These are phyloP conservation scores for Liasis olivaceus DNA, from an alignment of 2,797 vertebrate genomes.

Conservation along the genomic window DNA sequence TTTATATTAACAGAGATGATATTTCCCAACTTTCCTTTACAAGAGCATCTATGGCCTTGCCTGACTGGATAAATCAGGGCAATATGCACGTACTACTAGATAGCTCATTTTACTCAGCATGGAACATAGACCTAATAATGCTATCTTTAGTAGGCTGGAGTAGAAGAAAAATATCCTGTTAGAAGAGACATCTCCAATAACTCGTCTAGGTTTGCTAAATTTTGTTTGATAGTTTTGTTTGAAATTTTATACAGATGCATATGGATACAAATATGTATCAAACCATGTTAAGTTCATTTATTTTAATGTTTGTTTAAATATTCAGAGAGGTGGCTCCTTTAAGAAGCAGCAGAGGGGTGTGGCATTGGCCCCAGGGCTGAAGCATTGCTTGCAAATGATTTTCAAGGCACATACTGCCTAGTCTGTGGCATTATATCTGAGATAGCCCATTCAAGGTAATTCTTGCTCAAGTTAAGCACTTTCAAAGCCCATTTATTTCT, in stretches of 20 bases:
- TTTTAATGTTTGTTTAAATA: background rate
- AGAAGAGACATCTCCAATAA: background rate
- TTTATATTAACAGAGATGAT: background rate
- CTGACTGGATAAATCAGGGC: background rate
- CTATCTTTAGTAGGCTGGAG: background rate
- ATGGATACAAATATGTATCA: background rate
- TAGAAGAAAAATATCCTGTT: background rate
- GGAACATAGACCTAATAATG: background rate
- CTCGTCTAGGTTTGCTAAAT: background rate
- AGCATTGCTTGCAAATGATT: background rate
- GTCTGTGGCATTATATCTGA: background rate
- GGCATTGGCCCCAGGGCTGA: background rate
- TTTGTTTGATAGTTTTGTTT: background rate
- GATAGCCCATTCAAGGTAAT: background rate
- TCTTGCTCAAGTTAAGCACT: background rate
- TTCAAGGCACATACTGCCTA: background rate
- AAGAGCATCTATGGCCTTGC: background rate
- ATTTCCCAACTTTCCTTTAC: background rate
- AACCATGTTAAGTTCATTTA: background rate
- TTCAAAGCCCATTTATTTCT: background rate
- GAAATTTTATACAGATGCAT: background rate
- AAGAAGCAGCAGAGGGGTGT: background rate
- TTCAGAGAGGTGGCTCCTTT: background rate
- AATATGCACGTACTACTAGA: background rate
- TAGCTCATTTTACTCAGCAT: background rate